A percentile compares a stretch with the other conserved stretches of the same genome.
phyloP scores from a whole-genome alignment of 2,113 vertebrate genomes.

The Mobula hypostoma region DNA sequence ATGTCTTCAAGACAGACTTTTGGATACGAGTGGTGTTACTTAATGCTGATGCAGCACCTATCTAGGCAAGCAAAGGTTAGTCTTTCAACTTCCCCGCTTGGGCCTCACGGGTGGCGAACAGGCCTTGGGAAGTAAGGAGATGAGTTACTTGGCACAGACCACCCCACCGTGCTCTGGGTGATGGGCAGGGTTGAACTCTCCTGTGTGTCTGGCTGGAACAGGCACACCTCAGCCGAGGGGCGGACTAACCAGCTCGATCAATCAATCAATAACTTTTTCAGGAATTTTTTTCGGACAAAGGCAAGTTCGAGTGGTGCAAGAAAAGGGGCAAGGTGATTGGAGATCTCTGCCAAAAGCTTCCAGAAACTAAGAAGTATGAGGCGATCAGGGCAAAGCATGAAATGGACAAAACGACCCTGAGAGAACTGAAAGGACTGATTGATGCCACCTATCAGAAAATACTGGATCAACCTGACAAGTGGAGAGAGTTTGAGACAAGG shows the following conservation, averaged over 20 bases:
- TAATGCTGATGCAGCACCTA: background rate
- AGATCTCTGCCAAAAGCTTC: slow-evolving; percentile 78
- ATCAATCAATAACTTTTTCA: slow-evolving; percentile 47
- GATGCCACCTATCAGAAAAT: slow-evolving; percentile 60
- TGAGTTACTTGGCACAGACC: background rate
- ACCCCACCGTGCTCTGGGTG: background rate
- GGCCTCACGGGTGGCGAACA: background rate
- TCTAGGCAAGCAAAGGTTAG: background rate
- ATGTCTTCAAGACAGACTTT: no score
- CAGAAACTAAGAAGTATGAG: slow-evolving; percentile 60
- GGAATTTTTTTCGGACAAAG: slow-evolving; percentile 80
- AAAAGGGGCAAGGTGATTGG: slow-evolving; percentile 77
- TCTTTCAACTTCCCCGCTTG: background rate
- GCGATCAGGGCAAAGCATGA: slow-evolving; percentile 56
- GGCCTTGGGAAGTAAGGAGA: background rate
- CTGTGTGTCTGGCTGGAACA: background rate
- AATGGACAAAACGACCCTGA: slow-evolving; percentile 56
- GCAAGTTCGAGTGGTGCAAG: slow-evolving; percentile 70
- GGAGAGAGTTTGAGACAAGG: slow-evolving; percentile 79
- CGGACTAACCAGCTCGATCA: background rate
- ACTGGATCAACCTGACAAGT: slow-evolving; percentile 74
- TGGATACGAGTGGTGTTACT: background rate
- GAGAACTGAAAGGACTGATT: slow-evolving; percentile 67
- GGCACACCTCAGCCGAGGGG: background rate
- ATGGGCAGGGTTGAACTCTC: background rate